Conservation (phyloP, 2,888 invertebrate genomes). For the Platycnemis pennipes region DNA sequence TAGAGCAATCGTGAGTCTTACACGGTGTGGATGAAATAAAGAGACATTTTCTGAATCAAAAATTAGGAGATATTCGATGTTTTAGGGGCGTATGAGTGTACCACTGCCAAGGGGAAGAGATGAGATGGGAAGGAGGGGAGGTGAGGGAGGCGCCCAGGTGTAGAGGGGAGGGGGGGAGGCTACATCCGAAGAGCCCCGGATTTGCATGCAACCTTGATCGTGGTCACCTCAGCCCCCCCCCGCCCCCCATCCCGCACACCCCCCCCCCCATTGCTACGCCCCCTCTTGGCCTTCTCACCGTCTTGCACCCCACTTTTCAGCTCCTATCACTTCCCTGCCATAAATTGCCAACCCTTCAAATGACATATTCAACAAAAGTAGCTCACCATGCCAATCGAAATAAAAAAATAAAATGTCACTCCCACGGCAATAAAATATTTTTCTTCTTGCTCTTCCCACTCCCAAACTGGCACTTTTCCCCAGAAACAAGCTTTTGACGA, state of each 20-base stretch:
- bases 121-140: background rate
- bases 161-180: background rate
- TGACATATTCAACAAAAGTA: slow-evolving; percentile 8
- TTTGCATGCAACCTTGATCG: slow-evolving; percentile 65
- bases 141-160: background rate
- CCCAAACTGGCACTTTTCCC: too few relatives aligned
- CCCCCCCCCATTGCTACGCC: background rate
- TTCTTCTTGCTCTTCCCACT: too few relatives aligned
- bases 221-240: background rate
- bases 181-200: background rate
- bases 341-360: background rate
- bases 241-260: background rate
- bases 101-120: background rate
- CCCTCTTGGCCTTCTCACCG: slow-evolving; percentile 52
- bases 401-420: too few relatives aligned
- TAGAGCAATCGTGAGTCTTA: background rate
- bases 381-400: background rate
- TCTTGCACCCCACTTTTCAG: slow-evolving; percentile 45
- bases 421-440: too few relatives aligned
- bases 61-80: background rate
- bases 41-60: background rate
- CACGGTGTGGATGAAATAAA: background rate
- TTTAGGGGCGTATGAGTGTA: too few relatives aligned
- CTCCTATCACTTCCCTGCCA: background rate
- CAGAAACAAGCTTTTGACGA: too few relatives aligned